These are phyloP conservation scores for Orthonevra nobilis DNA, from an alignment of 2,888 invertebrate species.

Conservation along the genomic window DNA sequence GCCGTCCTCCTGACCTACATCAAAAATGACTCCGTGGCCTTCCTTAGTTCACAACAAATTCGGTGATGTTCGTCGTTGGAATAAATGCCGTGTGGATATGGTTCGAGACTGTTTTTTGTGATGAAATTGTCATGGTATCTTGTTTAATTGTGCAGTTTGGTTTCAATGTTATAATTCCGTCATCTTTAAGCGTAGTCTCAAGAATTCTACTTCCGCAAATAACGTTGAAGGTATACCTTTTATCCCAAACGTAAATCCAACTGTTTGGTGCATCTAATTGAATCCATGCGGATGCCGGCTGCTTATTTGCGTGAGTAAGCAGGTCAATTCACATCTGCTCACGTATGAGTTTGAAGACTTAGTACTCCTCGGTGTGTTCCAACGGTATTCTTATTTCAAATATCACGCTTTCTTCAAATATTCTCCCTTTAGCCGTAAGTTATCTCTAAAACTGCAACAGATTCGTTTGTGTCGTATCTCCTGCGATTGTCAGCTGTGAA, in stretches of 20 bases:
- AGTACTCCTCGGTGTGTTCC: too few relatives aligned
- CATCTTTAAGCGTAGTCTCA: neutral
- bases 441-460: too few relatives aligned
- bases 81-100: neutral
- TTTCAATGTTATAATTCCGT: neutral
- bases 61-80: too few relatives aligned
- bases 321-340: neutral
- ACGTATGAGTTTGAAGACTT: neutral
- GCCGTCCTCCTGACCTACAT: too few relatives aligned
- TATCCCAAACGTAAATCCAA: constrained; percentile 4
- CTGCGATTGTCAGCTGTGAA: too few relatives aligned
- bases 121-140: constrained; percentile 3
- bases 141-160: constrained; percentile 4
- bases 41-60: too few relatives aligned
- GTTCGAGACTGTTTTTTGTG: constrained; percentile 1
- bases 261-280: neutral
- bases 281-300: neutral
- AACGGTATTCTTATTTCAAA: too few relatives aligned
- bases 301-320: neutral
- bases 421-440: too few relatives aligned
- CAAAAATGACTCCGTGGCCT: too few relatives aligned
- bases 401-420: too few relatives aligned
- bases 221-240: neutral
- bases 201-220: neutral
- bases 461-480: too few relatives aligned